Conservation (phyloP, 2,113 vertebrate genomes). For the Calyptommatus sinebrachiatus region DNA sequence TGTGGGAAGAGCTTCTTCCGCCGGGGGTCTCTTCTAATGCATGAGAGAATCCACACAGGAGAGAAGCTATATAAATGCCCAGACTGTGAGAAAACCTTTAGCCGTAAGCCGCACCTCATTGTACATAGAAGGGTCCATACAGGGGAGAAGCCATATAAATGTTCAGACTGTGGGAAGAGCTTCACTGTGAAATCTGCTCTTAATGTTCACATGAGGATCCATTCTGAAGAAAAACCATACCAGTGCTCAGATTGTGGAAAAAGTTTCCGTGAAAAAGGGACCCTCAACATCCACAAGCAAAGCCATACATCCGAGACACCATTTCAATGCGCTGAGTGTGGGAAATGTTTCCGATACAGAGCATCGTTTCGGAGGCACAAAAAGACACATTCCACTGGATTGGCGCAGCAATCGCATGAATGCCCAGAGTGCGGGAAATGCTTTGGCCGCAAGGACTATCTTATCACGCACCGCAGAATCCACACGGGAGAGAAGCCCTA, state of each 20-base stretch:
- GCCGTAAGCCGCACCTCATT: slow-evolving; percentile 38
- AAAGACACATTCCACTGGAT: slow-evolving; percentile 61
- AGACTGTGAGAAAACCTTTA: slow-evolving; percentile 51
- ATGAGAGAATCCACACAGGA: slow-evolving; percentile 52
- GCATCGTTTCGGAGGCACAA: slow-evolving; percentile 60
- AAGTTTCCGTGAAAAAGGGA: slow-evolving; percentile 48
- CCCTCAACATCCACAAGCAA: slow-evolving; percentile 51
- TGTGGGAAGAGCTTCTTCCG: slow-evolving; percentile 65
- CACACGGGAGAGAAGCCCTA: slow-evolving; percentile 62
- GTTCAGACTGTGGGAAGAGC: slow-evolving; percentile 48
- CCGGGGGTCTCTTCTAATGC: slow-evolving; percentile 45
- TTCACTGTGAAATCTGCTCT: slow-evolving; percentile 55
- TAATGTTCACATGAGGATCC: slow-evolving; percentile 51
- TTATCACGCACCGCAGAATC: slow-evolving; percentile 57
- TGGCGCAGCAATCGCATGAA: slow-evolving; percentile 46
- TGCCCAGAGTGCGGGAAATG: slow-evolving; percentile 57
- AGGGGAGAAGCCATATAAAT: slow-evolving; percentile 53
- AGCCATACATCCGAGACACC: slow-evolving; percentile 56
- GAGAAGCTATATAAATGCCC: slow-evolving; percentile 47
- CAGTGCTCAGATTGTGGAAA: slow-evolving; percentile 54
- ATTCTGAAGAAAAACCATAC: slow-evolving; percentile 51
- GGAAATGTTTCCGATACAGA: slow-evolving; percentile 55
- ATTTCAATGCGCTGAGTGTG: slow-evolving; percentile 42
- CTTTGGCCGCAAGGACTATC: slow-evolving; percentile 57
- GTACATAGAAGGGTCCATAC: slow-evolving; percentile 51